Evolutionary conservation across 2,797 vertebrate species (phyloP).

Genomic region (Naso thynnoides): DNA sequence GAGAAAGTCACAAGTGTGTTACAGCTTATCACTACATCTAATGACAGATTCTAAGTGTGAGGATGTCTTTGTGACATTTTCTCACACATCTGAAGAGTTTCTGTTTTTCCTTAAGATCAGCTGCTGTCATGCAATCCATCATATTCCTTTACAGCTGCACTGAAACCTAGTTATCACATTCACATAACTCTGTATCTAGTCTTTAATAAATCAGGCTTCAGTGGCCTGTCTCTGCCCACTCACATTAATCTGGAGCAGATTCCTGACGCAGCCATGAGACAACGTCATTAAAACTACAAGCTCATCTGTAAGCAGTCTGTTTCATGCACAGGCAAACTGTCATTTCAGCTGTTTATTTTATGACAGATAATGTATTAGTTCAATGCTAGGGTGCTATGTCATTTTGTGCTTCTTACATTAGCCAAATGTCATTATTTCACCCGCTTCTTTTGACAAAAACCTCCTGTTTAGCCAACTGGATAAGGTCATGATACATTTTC

Average conservation of each 20-base stretch:
- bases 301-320: conserved; percentile 19
- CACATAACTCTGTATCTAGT: conserved; percentile 58
- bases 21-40: conserved; percentile 35
- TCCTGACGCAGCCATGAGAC: conserved; percentile 19
- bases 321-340: background rate
- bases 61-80: conserved; percentile 59
- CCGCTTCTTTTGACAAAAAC: background rate
- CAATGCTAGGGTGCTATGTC: background rate
- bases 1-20: conserved; percentile 26
- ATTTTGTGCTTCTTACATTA: background rate
- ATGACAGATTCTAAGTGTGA: conserved; percentile 42
- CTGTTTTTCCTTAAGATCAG: conserved; percentile 66
- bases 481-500: conserved; percentile 6
- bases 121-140: conserved; percentile 38
- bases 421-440: background rate
- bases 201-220: conserved; percentile 52
- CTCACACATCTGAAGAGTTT: conserved; percentile 59
- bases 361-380: background rate
- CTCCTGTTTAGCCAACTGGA: background rate
- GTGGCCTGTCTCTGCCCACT: conserved; percentile 43
- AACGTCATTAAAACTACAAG: conserved; percentile 12
- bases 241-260: conserved; percentile 52
- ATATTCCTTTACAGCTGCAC: conserved; percentile 46
- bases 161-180: conserved; percentile 59
- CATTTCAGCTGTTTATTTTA: background rate